These are phyloP conservation scores for Helogale parvula DNA, from an alignment of 2,113 vertebrate species.

Conservation along the genomic window DNA sequence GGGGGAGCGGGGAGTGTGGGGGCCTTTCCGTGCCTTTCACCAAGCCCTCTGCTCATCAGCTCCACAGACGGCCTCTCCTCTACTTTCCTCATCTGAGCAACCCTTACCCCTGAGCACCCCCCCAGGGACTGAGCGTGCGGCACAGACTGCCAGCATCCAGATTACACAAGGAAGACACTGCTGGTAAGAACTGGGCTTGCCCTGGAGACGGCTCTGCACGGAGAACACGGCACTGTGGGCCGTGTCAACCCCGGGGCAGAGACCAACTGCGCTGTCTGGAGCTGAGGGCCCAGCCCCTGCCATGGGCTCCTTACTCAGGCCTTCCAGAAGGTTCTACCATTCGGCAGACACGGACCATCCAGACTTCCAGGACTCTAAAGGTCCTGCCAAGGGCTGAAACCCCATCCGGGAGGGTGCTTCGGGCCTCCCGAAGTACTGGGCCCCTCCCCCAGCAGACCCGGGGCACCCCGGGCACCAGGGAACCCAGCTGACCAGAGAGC, in stretches of 20 bases:
- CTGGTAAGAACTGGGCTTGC: neutral
- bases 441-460: rapidly evolving
- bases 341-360: too few species aligned
- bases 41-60: neutral
- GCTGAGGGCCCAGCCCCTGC: neutral
- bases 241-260: too few species aligned
- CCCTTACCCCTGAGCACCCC: too few species aligned
- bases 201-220: neutral
- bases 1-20: neutral
- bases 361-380: neutral
- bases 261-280: rapidly evolving
- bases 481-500: neutral
- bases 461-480: neutral
- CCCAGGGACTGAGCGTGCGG: neutral
- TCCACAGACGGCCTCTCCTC: neutral
- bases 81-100: neutral
- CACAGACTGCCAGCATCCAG: neutral
- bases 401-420: rapidly evolving
- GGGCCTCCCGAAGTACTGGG: neutral
- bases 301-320: neutral
- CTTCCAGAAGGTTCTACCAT: neutral
- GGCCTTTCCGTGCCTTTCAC: neutral
- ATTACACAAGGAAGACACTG: neutral
- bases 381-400: neutral
- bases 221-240: rapidly evolving